Evolutionary conservation across 1,140 invertebrate species (phyloP).

Genomic region (Eumeta japonica): DNA sequence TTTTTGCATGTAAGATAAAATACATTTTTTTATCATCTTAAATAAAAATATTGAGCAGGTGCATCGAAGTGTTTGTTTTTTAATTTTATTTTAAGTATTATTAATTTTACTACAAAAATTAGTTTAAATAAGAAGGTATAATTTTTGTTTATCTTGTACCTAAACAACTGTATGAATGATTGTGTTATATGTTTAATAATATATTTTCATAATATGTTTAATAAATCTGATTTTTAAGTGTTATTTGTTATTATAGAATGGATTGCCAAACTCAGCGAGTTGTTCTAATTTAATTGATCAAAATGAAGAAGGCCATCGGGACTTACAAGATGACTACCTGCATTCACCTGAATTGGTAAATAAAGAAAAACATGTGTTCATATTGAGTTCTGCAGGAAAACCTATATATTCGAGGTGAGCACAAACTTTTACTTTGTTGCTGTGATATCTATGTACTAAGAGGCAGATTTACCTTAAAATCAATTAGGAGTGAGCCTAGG

Average conservation of each 20-base stretch:
- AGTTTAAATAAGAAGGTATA: no score
- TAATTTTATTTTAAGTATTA: no score
- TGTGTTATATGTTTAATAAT: no score
- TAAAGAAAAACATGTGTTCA: conserved; percentile 90
- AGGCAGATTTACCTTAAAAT: background rate
- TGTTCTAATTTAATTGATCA: conserved; percentile 36
- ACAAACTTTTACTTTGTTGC: conserved; percentile 3
- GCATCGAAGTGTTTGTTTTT: no score
- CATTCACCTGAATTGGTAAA: conserved; percentile 69
- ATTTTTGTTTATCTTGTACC: no score
- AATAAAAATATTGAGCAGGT: no score
- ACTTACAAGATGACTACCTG: conserved; percentile 45
- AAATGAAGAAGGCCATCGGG: conserved; percentile 33
- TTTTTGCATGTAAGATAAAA: no score
- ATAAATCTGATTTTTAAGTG: background rate
- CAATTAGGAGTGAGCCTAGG: background rate
- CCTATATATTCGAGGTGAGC: conserved; percentile 88
- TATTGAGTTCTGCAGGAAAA: conserved; percentile 92
- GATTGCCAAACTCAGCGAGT: conserved; percentile 40
- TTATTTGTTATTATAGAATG: conserved; percentile 19
- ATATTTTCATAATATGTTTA: no score
- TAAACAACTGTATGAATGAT: no score
- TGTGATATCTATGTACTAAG: no score
- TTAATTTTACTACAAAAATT: no score
- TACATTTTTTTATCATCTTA: no score